Percentiles rank a stretch among this genome's conserved stretches.
Conservation (phyloP, 1,140 invertebrate genomes). For the Prorops nasuta region DNA sequence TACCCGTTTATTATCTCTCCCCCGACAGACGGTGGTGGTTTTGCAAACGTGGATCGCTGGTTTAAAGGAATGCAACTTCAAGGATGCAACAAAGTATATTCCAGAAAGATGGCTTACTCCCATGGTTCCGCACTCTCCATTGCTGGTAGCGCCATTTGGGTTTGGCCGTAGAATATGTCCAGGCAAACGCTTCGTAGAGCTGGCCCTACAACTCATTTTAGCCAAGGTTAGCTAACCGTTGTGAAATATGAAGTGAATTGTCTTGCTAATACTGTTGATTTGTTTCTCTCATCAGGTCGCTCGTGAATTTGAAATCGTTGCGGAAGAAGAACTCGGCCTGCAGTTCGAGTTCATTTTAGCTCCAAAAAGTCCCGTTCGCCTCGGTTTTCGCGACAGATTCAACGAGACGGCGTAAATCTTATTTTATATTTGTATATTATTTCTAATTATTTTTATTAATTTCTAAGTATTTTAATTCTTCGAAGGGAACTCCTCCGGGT, state of each 20-base stretch:
- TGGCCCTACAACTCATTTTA: slow-evolving; percentile 71
- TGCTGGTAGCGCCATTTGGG: slow-evolving; percentile 84
- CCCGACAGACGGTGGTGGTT: slow-evolving; percentile 73
- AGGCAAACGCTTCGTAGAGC: slow-evolving; percentile 78
- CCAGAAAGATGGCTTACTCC: slow-evolving; percentile 80
- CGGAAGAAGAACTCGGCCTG: slow-evolving; percentile 66
- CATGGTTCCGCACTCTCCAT: slow-evolving; percentile 57
- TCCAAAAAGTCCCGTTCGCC: slow-evolving; percentile 68
- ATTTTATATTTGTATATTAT: background rate
- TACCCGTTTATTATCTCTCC: no score
- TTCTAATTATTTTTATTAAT: slow-evolving; percentile 10
- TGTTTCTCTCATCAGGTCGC: slow-evolving; percentile 58
- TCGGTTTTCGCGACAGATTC: slow-evolving; percentile 63
- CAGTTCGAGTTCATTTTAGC: slow-evolving; percentile 78
- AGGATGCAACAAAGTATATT: slow-evolving; percentile 68
- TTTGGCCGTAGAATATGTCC: slow-evolving; percentile 79
- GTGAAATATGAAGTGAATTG: slow-evolving; percentile 4
- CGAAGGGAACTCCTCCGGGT: slow-evolving; percentile 28
- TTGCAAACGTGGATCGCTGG: slow-evolving; percentile 84
- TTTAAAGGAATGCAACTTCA: slow-evolving; percentile 75
- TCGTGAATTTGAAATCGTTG: slow-evolving; percentile 68
- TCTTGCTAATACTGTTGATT: background rate
- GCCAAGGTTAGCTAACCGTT: slow-evolving; percentile 61
- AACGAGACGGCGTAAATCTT: slow-evolving; percentile 23
- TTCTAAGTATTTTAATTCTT: slow-evolving; percentile 28